A percentile compares a stretch with the other conserved stretches of the same genome.
Evolutionary conservation across 2,113 vertebrate species (phyloP).

Genomic region (Pogona vitticeps): DNA sequence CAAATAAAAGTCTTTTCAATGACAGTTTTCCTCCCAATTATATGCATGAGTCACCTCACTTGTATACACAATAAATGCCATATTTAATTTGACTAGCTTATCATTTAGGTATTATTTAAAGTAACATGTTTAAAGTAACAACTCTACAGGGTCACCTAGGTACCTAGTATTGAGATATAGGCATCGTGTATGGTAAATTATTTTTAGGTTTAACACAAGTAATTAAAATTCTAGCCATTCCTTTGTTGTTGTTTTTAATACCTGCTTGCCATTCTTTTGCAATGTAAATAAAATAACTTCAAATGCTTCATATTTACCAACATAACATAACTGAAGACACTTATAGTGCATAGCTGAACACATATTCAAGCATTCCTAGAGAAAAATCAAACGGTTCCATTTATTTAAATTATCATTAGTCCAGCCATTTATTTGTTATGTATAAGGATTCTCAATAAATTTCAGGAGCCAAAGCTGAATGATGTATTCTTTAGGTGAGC

Average conservation of each 20-base stretch:
- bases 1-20: conserved; percentile 42
- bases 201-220: conserved; percentile 49
- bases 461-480: background rate
- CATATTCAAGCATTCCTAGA: background rate
- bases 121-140: conserved; percentile 45
- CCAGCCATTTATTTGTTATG: conserved; percentile 16
- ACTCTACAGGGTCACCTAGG: conserved; percentile 59
- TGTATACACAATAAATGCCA: conserved; percentile 50
- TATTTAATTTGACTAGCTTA: conserved; percentile 56
- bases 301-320: background rate
- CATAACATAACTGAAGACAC: background rate
- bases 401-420: conserved; percentile 37
- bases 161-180: conserved; percentile 67
- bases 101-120: conserved; percentile 49
- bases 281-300: conserved; percentile 43
- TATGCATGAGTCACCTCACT: conserved; percentile 48
- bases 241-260: background rate
- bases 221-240: background rate
- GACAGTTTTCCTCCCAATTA: conserved; percentile 14
- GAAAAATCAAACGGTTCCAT: background rate
- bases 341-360: background rate
- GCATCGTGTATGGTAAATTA: conserved; percentile 74
- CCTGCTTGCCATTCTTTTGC: background rate
- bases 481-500: background rate
- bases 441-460: background rate